A percentile compares a stretch with the other conserved stretches of the same genome.
phyloP scores from a whole-genome alignment of 1,140 invertebrate genomes.

The Drosophila sulfurigaster region DNA sequence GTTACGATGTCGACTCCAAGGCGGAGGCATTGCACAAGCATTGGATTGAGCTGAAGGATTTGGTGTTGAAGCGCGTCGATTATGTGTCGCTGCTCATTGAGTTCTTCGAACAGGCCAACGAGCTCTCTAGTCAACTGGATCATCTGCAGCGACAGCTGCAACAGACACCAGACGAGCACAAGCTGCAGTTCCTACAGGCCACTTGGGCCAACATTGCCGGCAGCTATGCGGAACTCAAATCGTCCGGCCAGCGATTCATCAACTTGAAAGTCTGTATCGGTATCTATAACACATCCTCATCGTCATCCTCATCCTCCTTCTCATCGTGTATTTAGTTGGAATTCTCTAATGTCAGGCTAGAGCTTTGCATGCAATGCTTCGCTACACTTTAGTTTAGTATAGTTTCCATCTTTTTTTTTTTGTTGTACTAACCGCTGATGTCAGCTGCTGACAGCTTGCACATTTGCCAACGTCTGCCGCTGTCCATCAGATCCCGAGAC shows the following conservation, averaged over 20 bases:
- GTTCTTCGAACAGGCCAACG: constrained; percentile 90
- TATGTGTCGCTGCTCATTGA: constrained; percentile 89
- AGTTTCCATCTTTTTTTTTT: constrained; percentile 21
- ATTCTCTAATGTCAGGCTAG: constrained; percentile 66
- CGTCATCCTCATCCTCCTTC: not conserved
- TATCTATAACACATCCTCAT: constrained; percentile 8
- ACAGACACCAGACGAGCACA: constrained; percentile 86
- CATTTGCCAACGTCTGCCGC: constrained; percentile 64
- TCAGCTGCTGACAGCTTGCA: constrained; percentile 74
- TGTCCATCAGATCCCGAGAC: constrained; percentile 38
- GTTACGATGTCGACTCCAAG: constrained; percentile 88
- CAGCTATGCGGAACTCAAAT: constrained; percentile 87
- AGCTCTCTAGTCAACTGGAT: constrained; percentile 89
- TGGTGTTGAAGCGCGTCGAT: constrained; percentile 88
- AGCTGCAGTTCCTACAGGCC: constrained; percentile 86
- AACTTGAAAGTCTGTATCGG: constrained; percentile 85
- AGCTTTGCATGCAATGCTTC: constrained; percentile 43
- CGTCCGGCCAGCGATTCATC: constrained; percentile 89
- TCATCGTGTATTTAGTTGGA: constrained; percentile 46
- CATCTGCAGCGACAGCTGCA: constrained; percentile 87
- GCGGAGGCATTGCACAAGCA: constrained; percentile 87
- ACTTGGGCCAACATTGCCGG: constrained; percentile 88
- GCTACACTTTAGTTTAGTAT: constrained; percentile 31
- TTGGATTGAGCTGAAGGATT: constrained; percentile 88
- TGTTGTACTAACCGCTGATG: constrained; percentile 51